Conservation (phyloP, 1,140 invertebrate genomes). For the Orius laevigatus region DNA sequence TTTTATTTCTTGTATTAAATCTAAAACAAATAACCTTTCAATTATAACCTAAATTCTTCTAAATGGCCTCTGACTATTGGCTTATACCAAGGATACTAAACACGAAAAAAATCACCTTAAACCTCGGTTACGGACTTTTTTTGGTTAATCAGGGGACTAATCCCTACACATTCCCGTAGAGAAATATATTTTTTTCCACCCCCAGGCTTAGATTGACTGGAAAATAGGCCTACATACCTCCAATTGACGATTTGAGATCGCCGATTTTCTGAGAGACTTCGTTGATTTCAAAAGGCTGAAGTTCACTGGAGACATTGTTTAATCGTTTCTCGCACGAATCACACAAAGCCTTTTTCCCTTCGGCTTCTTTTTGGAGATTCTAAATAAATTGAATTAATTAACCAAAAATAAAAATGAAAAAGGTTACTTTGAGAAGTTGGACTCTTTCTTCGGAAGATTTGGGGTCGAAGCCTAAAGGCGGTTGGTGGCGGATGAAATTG, state of each 20-base stretch:
- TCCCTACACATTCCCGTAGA: too few relatives aligned
- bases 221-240: constrained; percentile 4
- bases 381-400: constrained; percentile 18
- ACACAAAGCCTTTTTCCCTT: constrained; percentile 63
- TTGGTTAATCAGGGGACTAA: too few relatives aligned
- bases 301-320: constrained; percentile 62
- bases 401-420: constrained; percentile 1
- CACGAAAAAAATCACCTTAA: too few relatives aligned
- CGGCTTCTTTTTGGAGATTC: constrained; percentile 63
- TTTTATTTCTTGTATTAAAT: constrained; percentile 49
- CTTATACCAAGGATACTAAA: neutral
- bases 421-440: constrained; percentile 41
- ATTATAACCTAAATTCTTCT: neutral
- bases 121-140: too few relatives aligned
- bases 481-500: constrained; percentile 42
- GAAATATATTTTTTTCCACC: too few relatives aligned
- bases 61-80: neutral
- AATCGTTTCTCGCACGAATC: constrained; percentile 68
- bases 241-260: constrained; percentile 1
- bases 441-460: constrained; percentile 54
- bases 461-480: constrained; percentile 54
- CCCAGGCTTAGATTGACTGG: too few relatives aligned
- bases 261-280: constrained; percentile 8
- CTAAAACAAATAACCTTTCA: constrained; percentile 34
- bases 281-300: constrained; percentile 41